Percentiles rank a stretch among this genome's conserved stretches.
Evolutionary conservation across 1,140 invertebrate species (phyloP).

Genomic region (Conus ventricosus): DNA sequence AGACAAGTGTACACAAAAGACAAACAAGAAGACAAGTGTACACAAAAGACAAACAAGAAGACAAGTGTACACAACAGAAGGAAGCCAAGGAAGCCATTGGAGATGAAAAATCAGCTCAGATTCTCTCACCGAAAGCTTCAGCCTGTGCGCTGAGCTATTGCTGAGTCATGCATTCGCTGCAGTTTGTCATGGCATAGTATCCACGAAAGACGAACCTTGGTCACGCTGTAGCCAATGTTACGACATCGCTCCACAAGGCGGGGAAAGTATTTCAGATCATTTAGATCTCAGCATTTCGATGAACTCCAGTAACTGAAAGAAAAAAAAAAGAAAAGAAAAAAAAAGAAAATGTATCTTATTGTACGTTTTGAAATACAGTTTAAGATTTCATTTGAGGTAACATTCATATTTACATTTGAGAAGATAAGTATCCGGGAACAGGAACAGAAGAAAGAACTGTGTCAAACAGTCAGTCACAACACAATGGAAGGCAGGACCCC

Average conservation of each 20-base stretch:
- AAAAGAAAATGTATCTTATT: not conserved
- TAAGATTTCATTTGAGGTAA: no score
- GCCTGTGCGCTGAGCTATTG: constrained; percentile 66
- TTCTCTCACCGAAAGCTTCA: constrained; percentile 66
- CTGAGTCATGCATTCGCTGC: constrained; percentile 68
- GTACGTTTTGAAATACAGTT: not conserved
- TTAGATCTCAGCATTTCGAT: constrained; percentile 69
- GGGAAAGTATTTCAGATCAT: constrained; percentile 65
- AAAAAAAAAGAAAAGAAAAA: no score
- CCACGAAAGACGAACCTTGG: constrained; percentile 73
- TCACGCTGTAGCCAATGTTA: constrained; percentile 68
- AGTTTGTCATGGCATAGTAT: constrained; percentile 70
- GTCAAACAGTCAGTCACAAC: no score
- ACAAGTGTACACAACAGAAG: no score
- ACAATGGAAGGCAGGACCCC: no score
- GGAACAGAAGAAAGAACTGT: no score
- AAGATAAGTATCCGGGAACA: no score
- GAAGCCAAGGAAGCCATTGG: not conserved
- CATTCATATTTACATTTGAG: no score
- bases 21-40: no score
- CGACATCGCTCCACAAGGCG: constrained; percentile 66
- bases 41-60: no score
- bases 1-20: no score
- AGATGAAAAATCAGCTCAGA: not conserved
- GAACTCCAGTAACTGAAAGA: constrained; percentile 69